phyloP scores from a whole-genome alignment of 2,113 vertebrate species.

The Zosterops borbonicus region DNA sequence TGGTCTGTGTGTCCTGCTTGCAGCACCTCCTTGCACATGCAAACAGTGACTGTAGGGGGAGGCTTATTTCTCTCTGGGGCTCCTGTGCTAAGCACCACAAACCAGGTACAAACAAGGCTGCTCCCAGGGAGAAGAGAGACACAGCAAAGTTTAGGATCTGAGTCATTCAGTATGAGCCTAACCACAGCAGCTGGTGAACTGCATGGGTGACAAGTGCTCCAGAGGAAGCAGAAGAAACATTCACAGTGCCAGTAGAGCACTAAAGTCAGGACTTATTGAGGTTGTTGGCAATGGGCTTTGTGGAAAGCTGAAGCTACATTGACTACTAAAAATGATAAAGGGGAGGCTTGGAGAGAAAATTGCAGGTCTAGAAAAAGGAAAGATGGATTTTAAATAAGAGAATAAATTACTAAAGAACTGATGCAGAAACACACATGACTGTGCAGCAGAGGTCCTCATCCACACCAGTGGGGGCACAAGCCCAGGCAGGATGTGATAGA shows the following conservation, averaged over 20 bases:
- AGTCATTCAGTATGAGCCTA: not conserved
- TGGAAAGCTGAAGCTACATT: not conserved
- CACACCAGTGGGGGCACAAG: accelerated
- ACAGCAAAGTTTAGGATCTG: not conserved
- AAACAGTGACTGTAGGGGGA: not conserved
- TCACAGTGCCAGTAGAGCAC: not conserved
- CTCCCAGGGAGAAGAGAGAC: not conserved
- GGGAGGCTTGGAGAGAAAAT: not conserved
- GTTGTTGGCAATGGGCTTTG: not conserved
- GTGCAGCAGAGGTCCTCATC: not conserved
- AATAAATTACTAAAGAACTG: not conserved
- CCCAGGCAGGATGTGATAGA: not conserved
- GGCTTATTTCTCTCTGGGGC: not conserved
- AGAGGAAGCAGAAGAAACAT: not conserved
- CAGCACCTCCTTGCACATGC: not conserved
- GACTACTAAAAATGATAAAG: not conserved
- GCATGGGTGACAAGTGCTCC: not conserved
- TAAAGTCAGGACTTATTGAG: not conserved
- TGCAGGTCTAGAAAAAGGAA: not conserved
- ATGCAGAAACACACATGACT: not conserved
- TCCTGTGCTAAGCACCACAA: not conserved
- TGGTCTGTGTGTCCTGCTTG: not conserved
- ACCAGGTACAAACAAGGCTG: not conserved
- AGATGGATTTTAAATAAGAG: not conserved
- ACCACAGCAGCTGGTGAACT: not conserved